Conservation (phyloP, 1,140 invertebrate species). For the Chlorops oryzae region DNA sequence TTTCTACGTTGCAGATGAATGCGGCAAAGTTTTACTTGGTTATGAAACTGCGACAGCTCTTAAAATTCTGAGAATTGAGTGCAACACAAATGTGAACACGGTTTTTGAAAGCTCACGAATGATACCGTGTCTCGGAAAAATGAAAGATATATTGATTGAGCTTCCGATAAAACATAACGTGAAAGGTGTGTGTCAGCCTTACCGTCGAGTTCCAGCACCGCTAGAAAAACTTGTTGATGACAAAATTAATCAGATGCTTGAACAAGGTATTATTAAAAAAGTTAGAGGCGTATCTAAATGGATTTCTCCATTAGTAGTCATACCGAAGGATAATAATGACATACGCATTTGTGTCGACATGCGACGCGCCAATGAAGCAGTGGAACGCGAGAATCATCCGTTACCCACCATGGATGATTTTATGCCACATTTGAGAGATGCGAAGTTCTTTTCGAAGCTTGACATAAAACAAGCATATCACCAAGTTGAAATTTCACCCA, state of each 20-base stretch:
- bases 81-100: too few species aligned
- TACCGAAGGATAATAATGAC: constrained; percentile 38
- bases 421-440: constrained; percentile 27
- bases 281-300: constrained; percentile 22
- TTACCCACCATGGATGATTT: constrained; percentile 37
- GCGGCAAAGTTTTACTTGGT: too few species aligned
- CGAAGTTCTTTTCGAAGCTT: constrained; percentile 25
- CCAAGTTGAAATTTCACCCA: constrained; percentile 18
- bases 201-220: too few species aligned
- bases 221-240: too few species aligned
- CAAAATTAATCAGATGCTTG: constrained; percentile 13
- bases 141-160: too few species aligned
- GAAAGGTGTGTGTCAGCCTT: too few species aligned
- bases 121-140: too few species aligned
- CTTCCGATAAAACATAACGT: too few species aligned
- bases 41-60: too few species aligned
- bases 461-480: constrained; percentile 37
- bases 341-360: constrained; percentile 44
- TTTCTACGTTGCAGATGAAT: too few species aligned
- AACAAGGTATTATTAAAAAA: constrained; percentile 14
- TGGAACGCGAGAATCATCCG: constrained; percentile 39
- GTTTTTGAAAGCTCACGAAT: too few species aligned
- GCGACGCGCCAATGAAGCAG: constrained; percentile 39
- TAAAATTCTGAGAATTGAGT: too few species aligned
- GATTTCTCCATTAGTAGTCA: constrained; percentile 40